Conservation (phyloP, 2,797 vertebrate genomes). For the Calcarius lapponicus region DNA sequence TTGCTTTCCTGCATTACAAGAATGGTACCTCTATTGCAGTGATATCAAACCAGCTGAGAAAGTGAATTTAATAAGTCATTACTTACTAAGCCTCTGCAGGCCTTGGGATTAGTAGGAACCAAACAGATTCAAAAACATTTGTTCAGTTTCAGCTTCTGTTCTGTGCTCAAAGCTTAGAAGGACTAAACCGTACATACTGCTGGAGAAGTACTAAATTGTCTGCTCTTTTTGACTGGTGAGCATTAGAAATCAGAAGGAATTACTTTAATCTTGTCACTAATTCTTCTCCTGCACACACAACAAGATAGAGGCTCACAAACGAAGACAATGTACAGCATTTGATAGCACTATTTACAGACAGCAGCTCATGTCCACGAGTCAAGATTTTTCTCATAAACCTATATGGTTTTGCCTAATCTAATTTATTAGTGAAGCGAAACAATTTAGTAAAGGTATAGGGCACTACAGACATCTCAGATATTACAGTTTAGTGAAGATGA, state of each 20-base stretch:
- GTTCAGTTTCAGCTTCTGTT: not conserved
- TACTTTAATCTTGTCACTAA: not conserved
- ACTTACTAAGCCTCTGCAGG: not conserved
- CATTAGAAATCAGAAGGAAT: not conserved
- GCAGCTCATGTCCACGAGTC: not conserved
- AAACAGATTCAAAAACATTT: not conserved
- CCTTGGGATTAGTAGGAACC: not conserved
- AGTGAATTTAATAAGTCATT: not conserved
- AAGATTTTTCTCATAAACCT: not conserved
- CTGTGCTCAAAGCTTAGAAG: not conserved
- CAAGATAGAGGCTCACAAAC: not conserved
- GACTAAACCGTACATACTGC: not conserved
- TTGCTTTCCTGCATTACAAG: not conserved
- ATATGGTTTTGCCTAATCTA: not conserved
- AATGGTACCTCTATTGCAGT: not conserved
- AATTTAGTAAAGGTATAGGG: not conserved
- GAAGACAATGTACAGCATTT: not conserved
- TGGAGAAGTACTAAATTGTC: not conserved
- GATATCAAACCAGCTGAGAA: not conserved
- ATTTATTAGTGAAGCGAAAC: not conserved
- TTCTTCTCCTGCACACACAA: not conserved
- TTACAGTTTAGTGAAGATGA: not conserved
- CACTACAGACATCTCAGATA: not conserved
- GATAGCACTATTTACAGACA: not conserved
- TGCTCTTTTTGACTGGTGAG: not conserved